Conservation (phyloP, 2,888 invertebrate genomes). For the Glaucopsyche alexis region DNA sequence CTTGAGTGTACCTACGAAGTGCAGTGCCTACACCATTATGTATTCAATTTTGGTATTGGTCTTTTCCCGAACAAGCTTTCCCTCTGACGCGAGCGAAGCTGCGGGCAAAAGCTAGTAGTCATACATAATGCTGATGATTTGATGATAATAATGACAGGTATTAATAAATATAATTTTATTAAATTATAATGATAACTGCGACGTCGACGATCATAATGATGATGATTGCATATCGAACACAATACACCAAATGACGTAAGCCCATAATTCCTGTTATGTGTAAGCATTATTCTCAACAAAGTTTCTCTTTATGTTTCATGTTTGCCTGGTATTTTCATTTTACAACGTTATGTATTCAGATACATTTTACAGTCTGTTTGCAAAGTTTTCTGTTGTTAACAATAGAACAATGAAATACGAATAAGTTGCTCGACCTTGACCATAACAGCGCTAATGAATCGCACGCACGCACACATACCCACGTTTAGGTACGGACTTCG, state of each 20-base stretch:
- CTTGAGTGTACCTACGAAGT: too few species aligned
- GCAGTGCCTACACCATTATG: too few species aligned
- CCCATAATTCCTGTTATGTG: not conserved
- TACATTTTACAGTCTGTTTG: conserved; percentile 15
- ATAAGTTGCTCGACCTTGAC: too few species aligned
- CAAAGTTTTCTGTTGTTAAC: conserved; percentile 3
- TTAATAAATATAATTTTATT: not conserved
- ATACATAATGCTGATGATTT: too few species aligned
- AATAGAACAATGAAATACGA: not conserved
- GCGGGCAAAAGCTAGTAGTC: too few species aligned
- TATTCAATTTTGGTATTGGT: too few species aligned
- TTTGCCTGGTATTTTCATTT: not conserved
- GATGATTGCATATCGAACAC: not conserved
- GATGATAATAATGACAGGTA: too few species aligned
- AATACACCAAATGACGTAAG: conserved; percentile 10
- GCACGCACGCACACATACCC: too few species aligned
- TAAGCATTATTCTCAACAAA: not conserved
- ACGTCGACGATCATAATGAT: not conserved
- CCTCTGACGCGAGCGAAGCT: too few species aligned
- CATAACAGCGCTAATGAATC: too few species aligned
- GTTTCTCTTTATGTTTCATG: conserved; percentile 11
- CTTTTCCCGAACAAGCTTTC: too few species aligned
- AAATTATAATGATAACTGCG: not conserved
- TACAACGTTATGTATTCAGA: not conserved
- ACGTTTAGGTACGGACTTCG: too few species aligned